Percentiles rank a stretch among this genome's conserved stretches.
phyloP scores from a whole-genome alignment of 2,888 invertebrate species.

The Nycteola revayana region DNA sequence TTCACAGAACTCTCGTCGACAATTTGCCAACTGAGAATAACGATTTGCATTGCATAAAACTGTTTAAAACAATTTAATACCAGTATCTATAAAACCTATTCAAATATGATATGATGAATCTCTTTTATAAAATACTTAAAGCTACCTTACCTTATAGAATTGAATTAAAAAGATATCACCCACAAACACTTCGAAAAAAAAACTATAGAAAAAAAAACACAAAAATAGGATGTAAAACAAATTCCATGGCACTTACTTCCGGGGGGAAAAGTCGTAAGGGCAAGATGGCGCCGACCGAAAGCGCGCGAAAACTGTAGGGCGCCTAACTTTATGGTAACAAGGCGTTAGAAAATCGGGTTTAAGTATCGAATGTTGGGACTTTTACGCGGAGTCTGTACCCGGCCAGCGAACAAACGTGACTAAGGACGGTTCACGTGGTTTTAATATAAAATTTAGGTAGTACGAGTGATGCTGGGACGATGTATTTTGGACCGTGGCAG shows the following conservation, averaged over 20 bases:
- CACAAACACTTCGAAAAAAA: slow-evolving; percentile 37
- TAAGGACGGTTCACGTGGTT: slow-evolving; percentile 62
- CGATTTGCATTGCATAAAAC: slow-evolving; percentile 16
- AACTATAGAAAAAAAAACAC: slow-evolving; percentile 23
- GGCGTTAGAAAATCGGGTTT: slow-evolving; percentile 20
- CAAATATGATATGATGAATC: no score
- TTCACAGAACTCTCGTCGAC: slow-evolving; percentile 36
- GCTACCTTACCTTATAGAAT: slow-evolving; percentile 27
- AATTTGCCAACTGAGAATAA: slow-evolving; percentile 41
- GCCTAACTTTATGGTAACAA: no score
- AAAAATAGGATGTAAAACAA: slow-evolving; percentile 32
- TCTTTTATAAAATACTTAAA: slow-evolving; percentile 9
- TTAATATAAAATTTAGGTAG: slow-evolving; percentile 70
- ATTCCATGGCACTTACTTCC: slow-evolving; percentile 62
- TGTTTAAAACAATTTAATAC: slow-evolving; percentile 13
- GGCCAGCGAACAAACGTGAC: slow-evolving; percentile 68
- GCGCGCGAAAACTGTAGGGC: slow-evolving; percentile 43
- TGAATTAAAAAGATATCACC: slow-evolving; percentile 27
- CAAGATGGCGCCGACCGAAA: slow-evolving; percentile 17
- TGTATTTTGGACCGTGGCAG: slow-evolving; percentile 67
- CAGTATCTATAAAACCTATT: slow-evolving; percentile 4
- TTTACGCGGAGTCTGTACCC: slow-evolving; percentile 61
- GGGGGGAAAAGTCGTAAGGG: slow-evolving; percentile 37
- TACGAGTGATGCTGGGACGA: slow-evolving; percentile 52
- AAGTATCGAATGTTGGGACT: slow-evolving; percentile 50